Evolutionary conservation across 2,113 vertebrate genomes (phyloP), one percentile per base, ranked within the genome.

Genomic region (Nettapus auritus): DNA sequence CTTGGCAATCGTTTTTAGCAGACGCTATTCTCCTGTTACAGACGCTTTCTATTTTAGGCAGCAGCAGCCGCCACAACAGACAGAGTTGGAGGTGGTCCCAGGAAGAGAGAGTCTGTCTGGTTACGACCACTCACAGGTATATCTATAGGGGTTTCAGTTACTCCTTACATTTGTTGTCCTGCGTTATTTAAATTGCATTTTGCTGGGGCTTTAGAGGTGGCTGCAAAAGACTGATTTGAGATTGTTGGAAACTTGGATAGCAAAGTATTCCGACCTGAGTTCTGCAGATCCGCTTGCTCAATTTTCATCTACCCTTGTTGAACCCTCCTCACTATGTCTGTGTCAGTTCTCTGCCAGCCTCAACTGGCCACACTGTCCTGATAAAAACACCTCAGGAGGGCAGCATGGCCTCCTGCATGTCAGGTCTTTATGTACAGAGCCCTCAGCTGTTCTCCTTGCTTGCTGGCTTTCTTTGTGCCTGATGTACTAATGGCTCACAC

Each of bases 1-100:
- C 64, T 68, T 8, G 69, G 94, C 68, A 46, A 22, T 75, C 5
- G 2, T 23, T 76, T 71, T 23, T 8, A 20, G 53, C 75, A 63
- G 81, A 38, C 28, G 0, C 13, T 14, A 79, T 42, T 92, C 80
- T 91, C 87, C 80, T 86, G 34, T 85, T 55, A 94, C 93, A 93
- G 38, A 44, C 4, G 2, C 25, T 64, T 74, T 97, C 79, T 79
- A 42, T 95, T 94, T 44, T 0, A 98, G 98, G 95, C 98, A 97
- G 77, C 99, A 99, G 86, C 99, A 98, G 82, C 96, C 97, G 7
- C 87, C 96, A 1, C 98, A 99, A 73, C 99, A 99, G 92, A 84
- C 98, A 0, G 99, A 99, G 77, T 88, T 99, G 66, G 99, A 99
- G 28, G 98, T 98, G 91, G 98, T 98, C 8, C 97, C 98, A 9